Evolutionary conservation across 2,888 invertebrate genomes (phyloP).

Genomic region (Orthosia gothica): DNA sequence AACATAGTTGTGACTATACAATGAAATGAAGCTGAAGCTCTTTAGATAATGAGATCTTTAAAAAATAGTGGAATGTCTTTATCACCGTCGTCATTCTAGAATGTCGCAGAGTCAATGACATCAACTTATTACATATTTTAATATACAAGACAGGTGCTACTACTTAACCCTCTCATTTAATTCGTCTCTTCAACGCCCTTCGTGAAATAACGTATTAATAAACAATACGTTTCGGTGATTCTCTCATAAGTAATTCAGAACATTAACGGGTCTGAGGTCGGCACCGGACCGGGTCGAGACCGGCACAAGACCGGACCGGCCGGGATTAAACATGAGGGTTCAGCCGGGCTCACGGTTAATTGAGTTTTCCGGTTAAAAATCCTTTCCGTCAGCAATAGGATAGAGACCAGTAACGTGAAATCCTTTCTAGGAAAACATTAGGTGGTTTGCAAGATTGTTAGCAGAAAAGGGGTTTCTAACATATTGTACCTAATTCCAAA

Average conservation of each 20-base stretch:
- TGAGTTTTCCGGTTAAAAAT: conserved; percentile 25
- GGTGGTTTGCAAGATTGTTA: background rate
- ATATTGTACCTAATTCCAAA: background rate
- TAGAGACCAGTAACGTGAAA: background rate
- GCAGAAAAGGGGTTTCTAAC: background rate
- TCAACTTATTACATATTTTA: background rate
- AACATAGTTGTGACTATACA: background rate
- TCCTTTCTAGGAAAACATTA: background rate
- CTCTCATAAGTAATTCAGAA: conserved; percentile 31
- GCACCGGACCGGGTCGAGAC: background rate
- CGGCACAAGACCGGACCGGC: background rate
- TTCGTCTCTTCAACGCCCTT: background rate
- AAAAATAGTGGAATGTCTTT: background rate
- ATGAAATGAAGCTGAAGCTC: too few relatives aligned
- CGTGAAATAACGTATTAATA: background rate
- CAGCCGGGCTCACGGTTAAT: conserved; percentile 8
- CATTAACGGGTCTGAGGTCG: background rate
- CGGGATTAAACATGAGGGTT: conserved; percentile 17
- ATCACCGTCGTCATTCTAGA: background rate
- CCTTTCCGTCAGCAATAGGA: background rate
- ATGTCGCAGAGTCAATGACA: background rate
- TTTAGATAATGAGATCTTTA: background rate
- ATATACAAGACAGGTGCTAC: background rate
- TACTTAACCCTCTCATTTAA: background rate
- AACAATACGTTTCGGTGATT: conserved; percentile 2